Evolutionary conservation across 2,888 invertebrate species (phyloP).

Genomic region (Ornithoptera priamus): DNA sequence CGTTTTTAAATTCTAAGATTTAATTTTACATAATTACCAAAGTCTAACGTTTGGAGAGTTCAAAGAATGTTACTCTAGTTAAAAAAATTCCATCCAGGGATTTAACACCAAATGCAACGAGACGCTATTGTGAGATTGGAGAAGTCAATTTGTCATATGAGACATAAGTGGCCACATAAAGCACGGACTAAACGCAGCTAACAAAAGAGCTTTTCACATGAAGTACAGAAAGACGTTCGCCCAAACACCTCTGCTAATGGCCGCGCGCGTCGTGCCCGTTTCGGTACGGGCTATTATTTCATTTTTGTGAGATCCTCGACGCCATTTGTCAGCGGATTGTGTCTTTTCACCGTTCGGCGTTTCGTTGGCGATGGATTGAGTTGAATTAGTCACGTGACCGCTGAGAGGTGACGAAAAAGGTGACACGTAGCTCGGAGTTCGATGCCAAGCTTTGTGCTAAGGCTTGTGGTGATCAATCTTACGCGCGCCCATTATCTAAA

Average conservation of each 20-base stretch:
- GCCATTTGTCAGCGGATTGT: constrained; percentile 77
- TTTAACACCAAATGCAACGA: constrained; percentile 60
- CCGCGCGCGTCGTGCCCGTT: constrained; percentile 67
- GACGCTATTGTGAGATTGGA: constrained; percentile 60
- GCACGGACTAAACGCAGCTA: constrained; percentile 73
- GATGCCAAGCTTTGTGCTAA: constrained; percentile 53
- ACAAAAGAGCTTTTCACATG: constrained; percentile 76
- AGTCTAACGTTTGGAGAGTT: constrained; percentile 33
- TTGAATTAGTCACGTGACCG: constrained; percentile 76
- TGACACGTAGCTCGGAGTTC: constrained; percentile 63
- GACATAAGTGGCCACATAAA: constrained; percentile 74
- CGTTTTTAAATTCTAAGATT: background rate
- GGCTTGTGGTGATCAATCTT: constrained; percentile 71
- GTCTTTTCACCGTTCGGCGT: constrained; percentile 72
- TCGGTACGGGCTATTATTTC: constrained; percentile 77
- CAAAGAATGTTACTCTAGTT: constrained; percentile 35
- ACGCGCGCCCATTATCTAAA: constrained; percentile 57
- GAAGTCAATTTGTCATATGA: constrained; percentile 71
- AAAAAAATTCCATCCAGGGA: constrained; percentile 41
- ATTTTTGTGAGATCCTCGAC: constrained; percentile 77
- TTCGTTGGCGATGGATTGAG: constrained; percentile 76
- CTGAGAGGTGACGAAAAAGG: constrained; percentile 78
- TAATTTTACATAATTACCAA: constrained; percentile 21
- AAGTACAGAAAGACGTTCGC: constrained; percentile 76
- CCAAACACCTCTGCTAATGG: constrained; percentile 79